A percentile compares a stretch with the other conserved stretches of the same genome.
phyloP scores from a whole-genome alignment of 1,140 invertebrate species.

The Drosophila ironensis region DNA sequence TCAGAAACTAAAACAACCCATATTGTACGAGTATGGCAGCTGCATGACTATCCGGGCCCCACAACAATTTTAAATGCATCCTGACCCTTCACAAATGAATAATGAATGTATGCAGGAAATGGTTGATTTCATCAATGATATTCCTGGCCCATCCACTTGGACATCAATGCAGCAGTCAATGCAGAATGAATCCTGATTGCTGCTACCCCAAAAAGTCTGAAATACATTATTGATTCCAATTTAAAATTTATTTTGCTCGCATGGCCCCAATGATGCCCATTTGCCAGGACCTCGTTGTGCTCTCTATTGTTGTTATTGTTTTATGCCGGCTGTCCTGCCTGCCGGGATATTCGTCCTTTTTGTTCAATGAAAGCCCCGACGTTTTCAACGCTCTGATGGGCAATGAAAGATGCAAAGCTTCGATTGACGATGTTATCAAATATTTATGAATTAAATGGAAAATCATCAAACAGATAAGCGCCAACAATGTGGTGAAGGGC shows the following conservation, averaged over 20 bases:
- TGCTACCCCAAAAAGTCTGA: constrained; percentile 12
- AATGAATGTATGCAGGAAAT: constrained; percentile 16
- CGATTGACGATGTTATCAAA: constrained; percentile 59
- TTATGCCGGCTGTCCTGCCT: constrained; percentile 11
- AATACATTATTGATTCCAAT: constrained; percentile 71
- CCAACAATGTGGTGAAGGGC: constrained; percentile 11
- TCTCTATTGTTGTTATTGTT: constrained; percentile 7
- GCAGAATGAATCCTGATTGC: constrained; percentile 6
- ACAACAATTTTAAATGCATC: too few relatives aligned
- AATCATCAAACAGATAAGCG: constrained; percentile 35
- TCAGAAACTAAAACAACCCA: too few relatives aligned
- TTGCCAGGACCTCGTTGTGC: background rate
- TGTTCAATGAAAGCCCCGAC: background rate
- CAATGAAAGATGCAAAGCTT: constrained; percentile 62
- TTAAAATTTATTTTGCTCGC: constrained; percentile 55
- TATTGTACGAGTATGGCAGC: too few relatives aligned
- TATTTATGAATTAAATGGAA: constrained; percentile 67
- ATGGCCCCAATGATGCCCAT: constrained; percentile 9
- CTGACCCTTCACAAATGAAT: constrained; percentile 4
- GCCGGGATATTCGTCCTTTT: background rate
- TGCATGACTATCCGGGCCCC: too few relatives aligned
- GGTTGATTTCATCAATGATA: constrained; percentile 13
- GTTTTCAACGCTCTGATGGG: constrained; percentile 51
- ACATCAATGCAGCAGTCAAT: constrained; percentile 4
- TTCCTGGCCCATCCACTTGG: constrained; percentile 14